Evolutionary conservation across 2,888 invertebrate genomes (phyloP).

Genomic region (Hydropsyche betteni): DNA sequence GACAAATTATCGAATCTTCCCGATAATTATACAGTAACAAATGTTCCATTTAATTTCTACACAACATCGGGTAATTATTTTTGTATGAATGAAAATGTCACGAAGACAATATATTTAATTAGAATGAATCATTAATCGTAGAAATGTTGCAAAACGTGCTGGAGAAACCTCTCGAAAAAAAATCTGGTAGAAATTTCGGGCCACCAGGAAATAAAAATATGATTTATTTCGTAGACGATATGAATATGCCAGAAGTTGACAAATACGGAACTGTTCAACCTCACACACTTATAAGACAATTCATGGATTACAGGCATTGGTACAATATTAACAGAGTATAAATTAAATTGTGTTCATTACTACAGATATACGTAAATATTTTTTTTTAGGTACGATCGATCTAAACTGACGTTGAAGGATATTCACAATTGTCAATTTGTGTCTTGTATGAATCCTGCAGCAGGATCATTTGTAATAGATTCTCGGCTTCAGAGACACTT

Average conservation of each 20-base stretch:
- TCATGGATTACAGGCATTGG: constrained; percentile 95
- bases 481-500: constrained; percentile 89
- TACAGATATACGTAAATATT: constrained; percentile 26
- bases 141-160: constrained; percentile 88
- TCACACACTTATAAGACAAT: constrained; percentile 91
- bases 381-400: constrained; percentile 78
- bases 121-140: constrained; percentile 52
- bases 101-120: background rate
- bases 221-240: constrained; percentile 94
- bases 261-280: constrained; percentile 94
- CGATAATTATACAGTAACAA: constrained; percentile 82
- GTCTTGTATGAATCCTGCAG: constrained; percentile 96
- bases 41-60: constrained; percentile 95
- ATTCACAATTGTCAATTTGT: constrained; percentile 94
- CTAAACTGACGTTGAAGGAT: constrained; percentile 86
- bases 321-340: constrained; percentile 54
- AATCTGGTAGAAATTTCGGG: constrained; percentile 92
- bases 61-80: constrained; percentile 79
- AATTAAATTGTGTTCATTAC: background rate
- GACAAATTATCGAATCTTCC: constrained; percentile 80
- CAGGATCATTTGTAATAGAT: constrained; percentile 94
- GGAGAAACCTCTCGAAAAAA: constrained; percentile 93
- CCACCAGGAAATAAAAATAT: constrained; percentile 92
- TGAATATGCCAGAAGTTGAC: constrained; percentile 98
- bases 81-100: constrained; percentile 20